These are phyloP conservation scores for Danionella cerebrum DNA, from an alignment of 2,113 vertebrate species.

Conservation along the genomic window DNA sequence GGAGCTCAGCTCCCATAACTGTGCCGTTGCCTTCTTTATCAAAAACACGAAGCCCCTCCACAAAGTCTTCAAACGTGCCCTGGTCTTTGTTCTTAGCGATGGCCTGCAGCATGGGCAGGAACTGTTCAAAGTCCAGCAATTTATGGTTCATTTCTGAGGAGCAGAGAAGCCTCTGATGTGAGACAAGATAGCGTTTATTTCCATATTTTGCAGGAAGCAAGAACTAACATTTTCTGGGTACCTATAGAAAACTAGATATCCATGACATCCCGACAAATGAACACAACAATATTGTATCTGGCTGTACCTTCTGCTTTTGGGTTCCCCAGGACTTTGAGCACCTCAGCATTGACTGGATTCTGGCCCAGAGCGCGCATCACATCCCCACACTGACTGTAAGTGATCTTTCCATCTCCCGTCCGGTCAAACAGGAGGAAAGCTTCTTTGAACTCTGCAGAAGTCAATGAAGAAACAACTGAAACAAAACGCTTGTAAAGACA, in stretches of 20 bases:
- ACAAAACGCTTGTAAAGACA: not conserved
- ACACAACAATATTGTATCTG: no score
- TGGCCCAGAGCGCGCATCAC: constrained; percentile 91
- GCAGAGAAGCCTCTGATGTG: not conserved
- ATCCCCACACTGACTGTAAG: constrained; percentile 83
- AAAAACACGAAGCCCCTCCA: constrained; percentile 88
- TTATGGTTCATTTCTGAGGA: constrained; percentile 84
- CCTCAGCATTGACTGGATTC: constrained; percentile 91
- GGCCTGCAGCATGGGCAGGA: constrained; percentile 92
- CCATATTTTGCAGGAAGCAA: not conserved
- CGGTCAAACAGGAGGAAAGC: constrained; percentile 89
- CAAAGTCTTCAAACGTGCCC: constrained; percentile 87
- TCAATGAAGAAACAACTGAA: not conserved
- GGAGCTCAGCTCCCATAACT: constrained; percentile 91
- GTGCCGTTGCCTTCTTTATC: constrained; percentile 95
- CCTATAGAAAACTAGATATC: no score
- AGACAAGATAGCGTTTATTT: not conserved
- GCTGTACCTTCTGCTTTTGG: constrained; percentile 85
- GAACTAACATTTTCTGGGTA: not conserved
- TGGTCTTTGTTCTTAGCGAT: constrained; percentile 96
- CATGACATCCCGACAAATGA: no score
- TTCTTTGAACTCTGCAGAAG: constrained; percentile 84
- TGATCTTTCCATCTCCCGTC: constrained; percentile 86
- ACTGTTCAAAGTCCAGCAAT: constrained; percentile 88
- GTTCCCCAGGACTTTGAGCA: constrained; percentile 91